phyloP scores from a whole-genome alignment of 2,113 vertebrate genomes.

The Diadophis punctatus region DNA sequence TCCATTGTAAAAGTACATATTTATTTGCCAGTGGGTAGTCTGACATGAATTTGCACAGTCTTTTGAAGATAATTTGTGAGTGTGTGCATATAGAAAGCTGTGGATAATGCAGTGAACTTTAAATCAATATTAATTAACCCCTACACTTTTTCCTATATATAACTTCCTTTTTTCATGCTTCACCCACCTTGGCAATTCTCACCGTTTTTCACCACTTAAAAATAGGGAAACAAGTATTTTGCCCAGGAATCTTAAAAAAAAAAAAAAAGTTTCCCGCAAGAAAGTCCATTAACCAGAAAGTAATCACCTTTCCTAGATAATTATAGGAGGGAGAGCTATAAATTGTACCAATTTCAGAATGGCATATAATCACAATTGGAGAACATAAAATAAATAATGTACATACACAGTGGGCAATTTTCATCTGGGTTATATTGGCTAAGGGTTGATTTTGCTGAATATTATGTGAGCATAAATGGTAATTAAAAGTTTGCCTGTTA shows the following conservation, averaged over 20 bases:
- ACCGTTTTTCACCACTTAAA: neutral
- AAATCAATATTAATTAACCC: slow-evolving; percentile 30
- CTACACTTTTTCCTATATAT: slow-evolving; percentile 3
- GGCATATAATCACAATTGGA: slow-evolving; percentile 8
- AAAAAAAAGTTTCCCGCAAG: slow-evolving; percentile 5
- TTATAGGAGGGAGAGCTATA: slow-evolving; percentile 5
- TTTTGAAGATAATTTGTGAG: slow-evolving; percentile 24
- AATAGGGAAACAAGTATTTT: slow-evolving; percentile 20
- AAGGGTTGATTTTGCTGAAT: neutral
- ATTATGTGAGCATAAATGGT: slow-evolving; percentile 3
- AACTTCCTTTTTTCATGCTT: neutral
- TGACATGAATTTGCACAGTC: slow-evolving; percentile 12
- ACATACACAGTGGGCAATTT: neutral
- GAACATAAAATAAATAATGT: slow-evolving; percentile 6
- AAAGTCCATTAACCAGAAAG: neutral
- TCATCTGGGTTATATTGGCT: neutral
- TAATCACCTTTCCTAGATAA: slow-evolving; percentile 2
- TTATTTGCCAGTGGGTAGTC: slow-evolving; percentile 21
- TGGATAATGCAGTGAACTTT: slow-evolving; percentile 26
- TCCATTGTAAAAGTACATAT: slow-evolving; percentile 28
- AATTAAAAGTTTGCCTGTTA: neutral
- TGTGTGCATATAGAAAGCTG: slow-evolving; percentile 14
- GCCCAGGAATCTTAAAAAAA: neutral
- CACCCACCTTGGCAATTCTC: neutral
- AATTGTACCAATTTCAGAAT: neutral